phyloP scores from a whole-genome alignment of 2,113 vertebrate genomes.

The Ursus arctos region DNA sequence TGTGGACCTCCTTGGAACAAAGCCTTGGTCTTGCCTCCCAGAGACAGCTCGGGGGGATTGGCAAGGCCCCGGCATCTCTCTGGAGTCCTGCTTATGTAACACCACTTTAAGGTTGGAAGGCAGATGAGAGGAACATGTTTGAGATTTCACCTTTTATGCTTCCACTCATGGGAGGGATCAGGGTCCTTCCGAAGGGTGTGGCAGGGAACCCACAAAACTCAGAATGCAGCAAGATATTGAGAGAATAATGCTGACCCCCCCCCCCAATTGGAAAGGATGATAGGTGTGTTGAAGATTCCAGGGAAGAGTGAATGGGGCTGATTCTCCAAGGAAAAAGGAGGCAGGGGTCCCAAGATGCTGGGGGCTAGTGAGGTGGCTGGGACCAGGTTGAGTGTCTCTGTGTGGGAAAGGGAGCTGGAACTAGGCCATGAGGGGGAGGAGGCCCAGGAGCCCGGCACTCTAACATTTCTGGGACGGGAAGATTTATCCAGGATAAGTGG shows the following conservation, averaged over 20 bases:
- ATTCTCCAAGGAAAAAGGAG: not conserved
- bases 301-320: not conserved
- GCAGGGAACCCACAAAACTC: not conserved
- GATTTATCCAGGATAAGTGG: constrained; percentile 52
- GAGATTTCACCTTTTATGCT: not conserved
- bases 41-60: accelerated
- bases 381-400: not conserved
- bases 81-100: not conserved
- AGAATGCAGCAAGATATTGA: not conserved
- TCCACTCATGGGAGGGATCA: not conserved
- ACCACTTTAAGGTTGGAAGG: not conserved
- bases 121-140: not conserved
- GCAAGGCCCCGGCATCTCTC: accelerated
- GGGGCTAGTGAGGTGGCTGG: too few species aligned
- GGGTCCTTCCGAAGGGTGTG: not conserved
- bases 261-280: not conserved
- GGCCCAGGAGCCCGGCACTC: not conserved
- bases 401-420: not conserved
- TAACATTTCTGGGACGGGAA: not conserved
- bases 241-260: not conserved
- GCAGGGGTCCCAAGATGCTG: not conserved
- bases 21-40: not conserved
- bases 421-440: not conserved
- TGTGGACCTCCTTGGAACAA: not conserved
- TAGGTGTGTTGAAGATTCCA: accelerated